Percentiles rank a stretch among this genome's conserved stretches.
phyloP scores from a whole-genome alignment of 2,797 vertebrate species.

The Novumbra hubbsi region DNA sequence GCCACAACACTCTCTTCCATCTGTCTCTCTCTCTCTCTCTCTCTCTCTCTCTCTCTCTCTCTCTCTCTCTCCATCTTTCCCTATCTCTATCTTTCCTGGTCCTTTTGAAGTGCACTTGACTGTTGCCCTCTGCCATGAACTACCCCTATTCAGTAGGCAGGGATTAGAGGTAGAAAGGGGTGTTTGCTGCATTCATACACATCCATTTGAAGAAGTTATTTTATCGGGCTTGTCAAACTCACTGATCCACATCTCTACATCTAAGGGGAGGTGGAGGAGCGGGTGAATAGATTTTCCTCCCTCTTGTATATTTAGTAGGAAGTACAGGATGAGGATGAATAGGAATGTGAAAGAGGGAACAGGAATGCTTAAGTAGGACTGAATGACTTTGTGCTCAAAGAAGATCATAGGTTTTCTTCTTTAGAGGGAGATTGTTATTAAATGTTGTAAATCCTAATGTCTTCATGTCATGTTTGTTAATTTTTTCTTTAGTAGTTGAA shows the following conservation, averaged over 20 bases:
- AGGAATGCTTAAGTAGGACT: neutral
- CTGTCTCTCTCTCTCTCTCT: neutral
- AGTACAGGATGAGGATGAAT: neutral
- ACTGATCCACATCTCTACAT: neutral
- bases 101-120: neutral
- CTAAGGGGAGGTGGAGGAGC: neutral
- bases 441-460: neutral
- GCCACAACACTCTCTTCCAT: neutral
- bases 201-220: neutral
- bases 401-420: neutral
- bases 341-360: neutral
- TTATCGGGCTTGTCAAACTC: conserved; percentile 1
- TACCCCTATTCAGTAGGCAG: neutral
- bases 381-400: neutral
- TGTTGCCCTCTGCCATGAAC: neutral
- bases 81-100: neutral
- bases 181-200: neutral
- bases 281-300: neutral
- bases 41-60: no score
- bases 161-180: neutral
- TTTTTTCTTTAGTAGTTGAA: conserved; percentile 15
- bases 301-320: neutral
- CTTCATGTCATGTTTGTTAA: neutral
- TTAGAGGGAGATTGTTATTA: neutral
- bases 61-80: neutral